phyloP scores from a whole-genome alignment of 2,113 vertebrate genomes.

The Thymallus thymallus region DNA sequence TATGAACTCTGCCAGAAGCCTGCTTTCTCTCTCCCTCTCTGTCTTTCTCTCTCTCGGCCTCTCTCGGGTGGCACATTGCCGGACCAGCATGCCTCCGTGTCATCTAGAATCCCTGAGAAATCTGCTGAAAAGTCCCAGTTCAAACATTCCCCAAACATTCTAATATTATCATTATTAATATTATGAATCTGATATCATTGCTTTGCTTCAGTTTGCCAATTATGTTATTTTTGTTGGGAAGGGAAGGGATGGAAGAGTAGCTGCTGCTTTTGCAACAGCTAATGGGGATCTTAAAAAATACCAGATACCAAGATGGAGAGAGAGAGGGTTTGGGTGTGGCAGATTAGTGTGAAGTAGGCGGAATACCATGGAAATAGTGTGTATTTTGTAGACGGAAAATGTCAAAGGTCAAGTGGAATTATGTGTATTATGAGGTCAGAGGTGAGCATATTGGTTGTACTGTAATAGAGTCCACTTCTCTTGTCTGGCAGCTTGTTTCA shows the following conservation, averaged over 20 bases:
- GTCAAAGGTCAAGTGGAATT: conserved; percentile 1
- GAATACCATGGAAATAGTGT: conserved; percentile 4
- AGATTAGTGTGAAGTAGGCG: neutral
- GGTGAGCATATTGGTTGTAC: neutral
- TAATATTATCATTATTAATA: conserved; percentile 41
- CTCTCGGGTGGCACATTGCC: conserved; percentile 33
- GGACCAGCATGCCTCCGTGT: conserved; percentile 41
- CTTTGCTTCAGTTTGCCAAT: conserved; percentile 34
- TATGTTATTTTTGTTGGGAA: conserved; percentile 21
- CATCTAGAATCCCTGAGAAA: conserved; percentile 66
- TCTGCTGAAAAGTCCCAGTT: conserved; percentile 49
- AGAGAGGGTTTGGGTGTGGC: conserved; percentile 10
- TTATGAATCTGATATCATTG: conserved; percentile 46
- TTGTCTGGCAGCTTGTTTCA: neutral
- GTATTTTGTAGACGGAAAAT: conserved; percentile 1
- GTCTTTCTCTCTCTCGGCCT: neutral
- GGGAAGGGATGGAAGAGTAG: neutral
- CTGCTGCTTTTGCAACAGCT: no score
- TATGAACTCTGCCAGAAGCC: conserved; percentile 27
- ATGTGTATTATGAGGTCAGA: neutral
- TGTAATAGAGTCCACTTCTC: neutral
- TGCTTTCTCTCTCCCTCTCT: no score
- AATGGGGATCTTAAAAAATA: no score
- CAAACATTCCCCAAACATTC: conserved; percentile 52
- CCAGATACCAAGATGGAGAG: no score